Base-by-base conservation (phyloP, 2,888 invertebrate species). In the Parochlus steinenii region DNA sequence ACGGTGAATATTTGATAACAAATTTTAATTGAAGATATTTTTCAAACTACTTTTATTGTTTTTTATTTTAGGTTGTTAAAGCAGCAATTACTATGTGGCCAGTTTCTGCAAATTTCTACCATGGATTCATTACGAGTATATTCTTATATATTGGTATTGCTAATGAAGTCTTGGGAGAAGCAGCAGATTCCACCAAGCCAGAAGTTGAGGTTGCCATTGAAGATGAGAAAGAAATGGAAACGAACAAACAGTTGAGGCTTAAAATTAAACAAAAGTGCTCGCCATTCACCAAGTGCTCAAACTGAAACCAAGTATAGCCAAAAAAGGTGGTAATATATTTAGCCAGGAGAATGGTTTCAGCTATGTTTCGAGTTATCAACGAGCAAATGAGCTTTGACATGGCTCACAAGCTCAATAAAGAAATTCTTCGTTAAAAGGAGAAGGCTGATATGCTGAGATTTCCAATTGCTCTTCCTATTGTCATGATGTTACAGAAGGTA, bases 391-490 rank as follows among this genome's bases (percentile, higher is more conserved):
- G 78, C 0, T 71, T 69, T 6, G 86, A 86, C 44, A 65, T 61
- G 19, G 74, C 74, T 8, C 86, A 87, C 52, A 85, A 85, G 49
- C 56, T 79, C 1, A 83, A 83, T 50, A 69, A 77, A 3, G 74
- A 73, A 37, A 26, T 17, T 17, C 69, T 67, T 20, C 66, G 66
- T 3, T 67, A n/a, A n/a, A n/a, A n/a, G n/a, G n/a, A 95, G 51
- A 79, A 83, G 48, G 85, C 90, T 42, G 92, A 95, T 49, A 74
- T 92, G 46, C 62, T 83, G 42, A 67, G 87, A 31, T 82, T 95
- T 6, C 95, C 97, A 0, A 77, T 98, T 39, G 90, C 92, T 1
- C 58, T 95, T 36, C 92, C 97, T 1, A 68, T 92, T 36, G 85
- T 95, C 0, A 93, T 93, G 54, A 56, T 97, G 14, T 58, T 98